phyloP scores from a whole-genome alignment of 2,888 invertebrate species.

The Mesorhabditis spiculigera region DNA sequence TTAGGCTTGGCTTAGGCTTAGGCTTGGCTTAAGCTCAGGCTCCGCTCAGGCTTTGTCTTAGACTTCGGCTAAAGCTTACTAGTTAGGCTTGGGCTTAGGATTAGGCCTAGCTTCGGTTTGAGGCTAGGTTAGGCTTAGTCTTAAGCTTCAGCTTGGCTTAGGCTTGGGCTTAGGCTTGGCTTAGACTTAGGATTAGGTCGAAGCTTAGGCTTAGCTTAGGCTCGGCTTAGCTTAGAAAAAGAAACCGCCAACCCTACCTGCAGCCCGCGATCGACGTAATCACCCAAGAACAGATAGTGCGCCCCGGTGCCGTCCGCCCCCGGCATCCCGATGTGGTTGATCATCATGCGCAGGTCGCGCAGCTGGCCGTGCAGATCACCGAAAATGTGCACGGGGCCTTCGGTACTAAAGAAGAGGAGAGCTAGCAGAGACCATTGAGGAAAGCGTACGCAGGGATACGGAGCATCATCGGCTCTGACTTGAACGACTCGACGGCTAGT shows the following conservation, averaged over 20 bases:
- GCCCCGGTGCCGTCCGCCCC: slow-evolving; percentile 12
- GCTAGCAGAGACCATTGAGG: background rate
- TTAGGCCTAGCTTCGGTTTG: no score
- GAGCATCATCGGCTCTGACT: slow-evolving; percentile 26
- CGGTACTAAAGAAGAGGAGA: background rate
- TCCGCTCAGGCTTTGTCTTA: no score
- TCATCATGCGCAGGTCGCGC: slow-evolving; percentile 38
- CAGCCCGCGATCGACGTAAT: slow-evolving; percentile 37
- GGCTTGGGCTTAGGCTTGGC: no score
- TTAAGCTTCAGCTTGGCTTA: no score
- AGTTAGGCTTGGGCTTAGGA: no score
- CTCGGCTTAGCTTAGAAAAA: background rate
- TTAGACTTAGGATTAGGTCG: no score
- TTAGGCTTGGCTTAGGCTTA: no score
- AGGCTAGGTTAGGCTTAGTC: no score
- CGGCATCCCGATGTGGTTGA: slow-evolving; percentile 11
- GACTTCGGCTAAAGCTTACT: no score
- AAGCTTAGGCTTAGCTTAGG: no score
- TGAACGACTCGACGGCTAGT: slow-evolving; percentile 30
- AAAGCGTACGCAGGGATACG: slow-evolving; percentile 20
- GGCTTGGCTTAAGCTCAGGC: no score
- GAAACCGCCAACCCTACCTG: slow-evolving; percentile 17
- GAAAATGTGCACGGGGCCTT: slow-evolving; percentile 36
- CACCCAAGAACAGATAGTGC: slow-evolving; percentile 32
- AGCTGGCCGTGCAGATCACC: slow-evolving; percentile 53